Percentiles rank a stretch among this genome's conserved stretches.
Evolutionary conservation across 2,888 invertebrate genomes (phyloP).

Genomic region (Ichneumoninae sp.): DNA sequence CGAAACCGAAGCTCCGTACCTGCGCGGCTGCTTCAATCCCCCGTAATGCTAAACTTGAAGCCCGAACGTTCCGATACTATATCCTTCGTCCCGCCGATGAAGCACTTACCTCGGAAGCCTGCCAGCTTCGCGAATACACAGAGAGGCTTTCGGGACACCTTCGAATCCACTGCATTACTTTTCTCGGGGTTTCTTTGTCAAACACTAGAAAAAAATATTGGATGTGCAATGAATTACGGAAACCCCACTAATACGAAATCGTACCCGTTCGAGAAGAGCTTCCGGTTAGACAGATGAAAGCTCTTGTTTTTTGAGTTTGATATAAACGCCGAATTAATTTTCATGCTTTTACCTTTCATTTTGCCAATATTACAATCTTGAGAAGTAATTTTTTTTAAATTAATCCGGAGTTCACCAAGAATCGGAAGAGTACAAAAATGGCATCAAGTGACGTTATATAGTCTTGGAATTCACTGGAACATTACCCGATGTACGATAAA

Average conservation of each 20-base stretch:
- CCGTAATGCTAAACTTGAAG: slow-evolving; percentile 27
- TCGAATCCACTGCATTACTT: neutral
- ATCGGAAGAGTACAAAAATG: too few species aligned
- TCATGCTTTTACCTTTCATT: too few species aligned
- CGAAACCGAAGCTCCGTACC: neutral
- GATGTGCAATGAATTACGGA: neutral
- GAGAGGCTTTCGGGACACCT: neutral
- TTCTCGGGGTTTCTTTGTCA: neutral
- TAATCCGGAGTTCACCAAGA: too few species aligned
- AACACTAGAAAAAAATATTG: neutral
- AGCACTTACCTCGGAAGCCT: slow-evolving; percentile 19
- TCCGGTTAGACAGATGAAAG: neutral
- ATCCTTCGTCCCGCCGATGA: slow-evolving; percentile 9
- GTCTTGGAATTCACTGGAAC: too few species aligned
- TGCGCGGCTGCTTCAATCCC: slow-evolving; percentile 26
- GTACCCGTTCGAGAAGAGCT: neutral
- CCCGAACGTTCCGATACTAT: neutral
- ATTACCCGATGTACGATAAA: too few species aligned
- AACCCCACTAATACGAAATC: neutral
- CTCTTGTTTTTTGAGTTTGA: too few species aligned
- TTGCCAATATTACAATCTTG: too few species aligned
- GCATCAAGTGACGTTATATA: too few species aligned
- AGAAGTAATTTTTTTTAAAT: too few species aligned
- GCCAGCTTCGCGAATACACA: slow-evolving; percentile 15
- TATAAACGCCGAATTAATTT: too few species aligned